Evolutionary conservation across 2,888 invertebrate genomes (phyloP), one percentile per base, ranked within the genome.

Genomic region (Phyllotreta cruciferae): DNA sequence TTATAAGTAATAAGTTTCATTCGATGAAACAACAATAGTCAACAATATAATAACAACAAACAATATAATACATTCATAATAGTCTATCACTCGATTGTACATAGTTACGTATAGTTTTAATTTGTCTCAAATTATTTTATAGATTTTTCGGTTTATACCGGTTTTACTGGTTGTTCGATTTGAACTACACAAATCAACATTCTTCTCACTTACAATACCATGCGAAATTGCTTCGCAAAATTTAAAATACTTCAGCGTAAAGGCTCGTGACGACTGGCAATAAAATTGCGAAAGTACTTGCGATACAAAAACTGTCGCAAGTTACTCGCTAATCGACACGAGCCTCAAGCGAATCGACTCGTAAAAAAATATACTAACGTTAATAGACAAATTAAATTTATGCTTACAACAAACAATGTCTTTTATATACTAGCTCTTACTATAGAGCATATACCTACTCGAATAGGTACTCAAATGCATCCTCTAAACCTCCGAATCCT

Each of bases 31-130:
- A 62, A 62, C 45, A 61, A 52, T 38, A 50, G 13, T 34, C 56
- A 58, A 63, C 49, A 60, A 50, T 42, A 44, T 61, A 57, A 39
- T 38, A 50, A 49, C 41, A 57, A 57, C 37, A 47, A 58, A 58
- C 38, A 49, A 57, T 36, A 47, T 56, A 36, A n/a, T 45, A 45
- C 45, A 36, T 47, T 45, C 24, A 45, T 6, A 49, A 49, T 49
- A 57, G 10, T 55, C n/a, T 42, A 55, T 55, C 49, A 39, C 39
- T 24, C 24, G 24, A 24, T 24, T 57, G n/a, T 38, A 9, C 24
- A n/a, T 57, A 38, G 37, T 14, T 47, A 39, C 47, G 11, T 56
- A 35, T 35, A 38, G 39, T 35, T 49, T 37, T 50, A 58, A 58
- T 50, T 9, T 44, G 7, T 13, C 14, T 44, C 7, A 3, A 13